Evolutionary conservation across 2,888 invertebrate species (phyloP), one percentile per base, ranked within the genome.

Genomic region (Cataglyphis albicans): DNA sequence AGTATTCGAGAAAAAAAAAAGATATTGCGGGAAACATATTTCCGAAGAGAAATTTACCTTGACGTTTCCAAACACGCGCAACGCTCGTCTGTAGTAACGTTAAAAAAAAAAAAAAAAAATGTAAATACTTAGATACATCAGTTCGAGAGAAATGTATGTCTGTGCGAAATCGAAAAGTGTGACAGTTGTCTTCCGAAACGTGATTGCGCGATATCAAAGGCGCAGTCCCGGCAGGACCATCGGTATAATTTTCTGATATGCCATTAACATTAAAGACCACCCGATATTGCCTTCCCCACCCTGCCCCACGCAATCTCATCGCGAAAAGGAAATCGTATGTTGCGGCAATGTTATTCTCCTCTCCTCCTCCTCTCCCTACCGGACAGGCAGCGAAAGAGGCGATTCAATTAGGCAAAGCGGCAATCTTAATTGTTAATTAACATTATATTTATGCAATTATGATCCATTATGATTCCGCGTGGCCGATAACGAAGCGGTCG

Each of bases 341-440:
- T 57, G 64, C 57, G 59, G 48, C 44, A 29, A 81, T 10, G 63
- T 81, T 32, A 57, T 70, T 32, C 44, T 32, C 81, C 83, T 55
- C 74, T 44, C 32, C 32, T 41, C 18, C 1, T 6, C 18, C 48
- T 48, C 48, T 1, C 52, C 2, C n/a, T 7, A 3, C 0, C n/a
- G 6, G 52, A 52, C 64, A 76, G 41, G 70, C 81, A 68, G 81
- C 86, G 83, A 87, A 88, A 90, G 90, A 91, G 91, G 89, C 89
- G 91, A 93, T 93, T 94, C 93, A 93, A 94, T 94, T 93, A 94
- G 92, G 91, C 91, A 91, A 90, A 87, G 86, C 89, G 87, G 90
- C 90, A 92, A 93, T 93, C 93, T 93, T 92, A 92, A 93, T 93
- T 91, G 93, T 93, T 93, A 93, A 94, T 94, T 93, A 93, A 93